phyloP scores from a whole-genome alignment of 2,888 invertebrate species.

The Petrolisthes cinctipes region DNA sequence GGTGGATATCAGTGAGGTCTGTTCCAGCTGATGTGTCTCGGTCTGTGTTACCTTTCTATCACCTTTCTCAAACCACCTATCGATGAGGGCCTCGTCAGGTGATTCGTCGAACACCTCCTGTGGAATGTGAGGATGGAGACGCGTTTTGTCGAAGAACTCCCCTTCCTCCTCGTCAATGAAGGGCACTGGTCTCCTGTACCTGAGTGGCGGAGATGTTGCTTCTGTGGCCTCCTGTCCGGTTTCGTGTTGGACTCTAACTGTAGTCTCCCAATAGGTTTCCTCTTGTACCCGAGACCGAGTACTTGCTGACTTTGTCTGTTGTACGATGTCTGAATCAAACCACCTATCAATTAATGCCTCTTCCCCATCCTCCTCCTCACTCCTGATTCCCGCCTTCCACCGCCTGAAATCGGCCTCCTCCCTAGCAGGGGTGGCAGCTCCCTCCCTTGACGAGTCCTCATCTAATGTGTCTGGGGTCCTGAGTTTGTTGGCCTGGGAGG shows the following conservation, averaged over 20 bases:
- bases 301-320: too few relatives aligned
- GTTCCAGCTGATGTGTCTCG: neutral
- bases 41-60: neutral
- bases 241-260: neutral
- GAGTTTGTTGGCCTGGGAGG: neutral
- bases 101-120: neutral
- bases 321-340: neutral
- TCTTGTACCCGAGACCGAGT: neutral
- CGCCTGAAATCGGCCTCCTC: neutral
- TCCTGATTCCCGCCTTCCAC: too few relatives aligned
- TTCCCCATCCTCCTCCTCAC: neutral
- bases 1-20: neutral
- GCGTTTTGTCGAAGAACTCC: constrained; percentile 1
- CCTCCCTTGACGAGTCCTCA: neutral
- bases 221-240: neutral
- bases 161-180: constrained; percentile 26
- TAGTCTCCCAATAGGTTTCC: neutral
- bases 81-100: constrained; percentile 43
- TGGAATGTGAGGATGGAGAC: neutral
- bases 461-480: neutral
- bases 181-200: neutral
- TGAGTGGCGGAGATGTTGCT: neutral
- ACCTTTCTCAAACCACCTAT: constrained; percentile 49
- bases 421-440: neutral
- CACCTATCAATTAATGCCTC: neutral